Conservation (phyloP, 2,113 vertebrate species). For the Nannobrachium achirus region DNA sequence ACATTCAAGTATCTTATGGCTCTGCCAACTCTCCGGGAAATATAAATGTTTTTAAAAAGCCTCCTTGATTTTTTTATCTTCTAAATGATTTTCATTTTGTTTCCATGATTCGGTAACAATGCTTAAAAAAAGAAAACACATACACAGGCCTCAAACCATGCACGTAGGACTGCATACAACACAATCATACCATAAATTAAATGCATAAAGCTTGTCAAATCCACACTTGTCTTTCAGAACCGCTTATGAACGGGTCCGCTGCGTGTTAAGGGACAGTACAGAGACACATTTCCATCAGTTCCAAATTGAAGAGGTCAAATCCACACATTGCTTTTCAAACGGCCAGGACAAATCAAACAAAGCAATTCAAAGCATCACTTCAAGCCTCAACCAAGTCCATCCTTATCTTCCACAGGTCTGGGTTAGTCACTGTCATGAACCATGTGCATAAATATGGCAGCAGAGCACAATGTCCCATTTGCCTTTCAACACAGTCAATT, state of each 20-base stretch:
- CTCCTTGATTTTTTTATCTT: too few relatives aligned
- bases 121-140: neutral
- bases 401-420: neutral
- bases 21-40: too few relatives aligned
- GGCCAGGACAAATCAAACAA: neutral
- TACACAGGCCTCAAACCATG: constrained; percentile 63
- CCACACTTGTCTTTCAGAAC: too few relatives aligned
- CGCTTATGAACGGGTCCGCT: neutral
- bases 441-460: constrained; percentile 30
- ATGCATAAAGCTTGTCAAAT: too few relatives aligned
- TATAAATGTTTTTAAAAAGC: too few relatives aligned
- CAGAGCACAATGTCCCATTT: too few relatives aligned
- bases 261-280: constrained; percentile 26
- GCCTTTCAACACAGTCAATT: too few relatives aligned
- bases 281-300: constrained; percentile 18
- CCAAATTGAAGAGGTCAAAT: constrained; percentile 2
- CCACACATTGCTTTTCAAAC: neutral
- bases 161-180: constrained; percentile 13
- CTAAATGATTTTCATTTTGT: too few relatives aligned
- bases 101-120: too few relatives aligned
- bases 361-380: neutral
- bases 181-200: too few relatives aligned
- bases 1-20: too few relatives aligned
- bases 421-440: constrained; percentile 32
- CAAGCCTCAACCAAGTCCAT: neutral